Base-by-base conservation (phyloP, 1,140 invertebrate genomes). In the Calosoma granatense region DNA sequence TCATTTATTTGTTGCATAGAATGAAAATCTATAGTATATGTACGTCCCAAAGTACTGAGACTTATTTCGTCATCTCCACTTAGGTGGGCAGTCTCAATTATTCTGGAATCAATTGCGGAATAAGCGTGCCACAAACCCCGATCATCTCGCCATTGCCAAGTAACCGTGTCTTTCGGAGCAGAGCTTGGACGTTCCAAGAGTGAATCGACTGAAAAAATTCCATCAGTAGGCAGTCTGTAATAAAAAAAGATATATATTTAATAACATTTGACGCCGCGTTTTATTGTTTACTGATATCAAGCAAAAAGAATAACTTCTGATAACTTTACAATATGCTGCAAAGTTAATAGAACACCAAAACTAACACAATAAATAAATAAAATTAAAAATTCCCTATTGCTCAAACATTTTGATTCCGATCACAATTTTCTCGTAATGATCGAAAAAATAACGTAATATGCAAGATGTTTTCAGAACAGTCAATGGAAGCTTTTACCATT, bases 1-100 rank as follows among this genome's bases (percentile, higher is more conserved):
- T 98, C 94, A 73, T 97, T 97, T 60, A 97, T 94, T 81, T 98
- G 94, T 73, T 97, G 94, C 91, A 97, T 94, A 62, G 91, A 87
- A 73, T 93, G 88, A 65, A 98, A 92, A 77, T 98, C 94, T 60
- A 98, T 86, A 1, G 92, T 94, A 72, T 97, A 97, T 9, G 91
- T 94, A 64, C 91, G 81, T 57, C 92, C 92, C 69, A 94, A 81
- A 14, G 92, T 92, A 26, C 87, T 90, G 51, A 98, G 77, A 67
- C 87, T 93, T 58, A 97, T 89, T 75, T 97, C 94, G 74, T 97
- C 93, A 71, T 97, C 94, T 26, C 90, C 92, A 67, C 88, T 87
- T 68, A 90, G 83, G 74, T 94, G 92, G 53, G 93, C 93, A 65
- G 91, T 89, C 81, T 95, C 77, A 57, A 84, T 77, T n/a, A 82